Evolutionary conservation across 2,113 vertebrate genomes (phyloP).

Genomic region (Carlito syrichta): DNA sequence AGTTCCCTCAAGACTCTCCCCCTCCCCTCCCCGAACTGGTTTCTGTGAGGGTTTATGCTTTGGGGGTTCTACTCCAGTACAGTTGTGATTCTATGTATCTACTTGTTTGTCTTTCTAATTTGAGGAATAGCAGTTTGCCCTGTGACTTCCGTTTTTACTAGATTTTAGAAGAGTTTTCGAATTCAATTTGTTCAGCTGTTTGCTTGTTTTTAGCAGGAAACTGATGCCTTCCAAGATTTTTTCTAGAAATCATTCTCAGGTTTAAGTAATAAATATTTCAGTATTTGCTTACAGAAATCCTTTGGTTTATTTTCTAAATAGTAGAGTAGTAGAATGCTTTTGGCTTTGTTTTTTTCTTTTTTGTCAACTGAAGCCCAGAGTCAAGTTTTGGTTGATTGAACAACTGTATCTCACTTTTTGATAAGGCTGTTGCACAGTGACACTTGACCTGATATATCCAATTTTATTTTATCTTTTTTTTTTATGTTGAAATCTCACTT

Average conservation of each 20-base stretch:
- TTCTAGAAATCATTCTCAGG: not conserved
- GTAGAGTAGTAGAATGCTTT: not conserved
- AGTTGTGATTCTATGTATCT: not conserved
- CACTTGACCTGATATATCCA: not conserved
- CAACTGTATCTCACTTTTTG: not conserved
- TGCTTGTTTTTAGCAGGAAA: no score
- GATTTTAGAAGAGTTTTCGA: no score
- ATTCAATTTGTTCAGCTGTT: no score
- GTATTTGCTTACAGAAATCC: not conserved
- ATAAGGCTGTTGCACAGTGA: not conserved
- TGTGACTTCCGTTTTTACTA: no score
- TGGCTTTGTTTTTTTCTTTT: not conserved
- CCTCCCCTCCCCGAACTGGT: no score
- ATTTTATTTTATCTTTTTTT: not conserved
- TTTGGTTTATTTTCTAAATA: not conserved
- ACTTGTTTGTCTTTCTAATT: not conserved
- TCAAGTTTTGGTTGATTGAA: not conserved
- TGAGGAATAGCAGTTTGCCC: no score
- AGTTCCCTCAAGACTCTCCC: no score
- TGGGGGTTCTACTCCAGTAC: not conserved
- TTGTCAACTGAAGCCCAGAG: not conserved
- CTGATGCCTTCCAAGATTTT: no score
- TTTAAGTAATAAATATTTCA: not conserved
- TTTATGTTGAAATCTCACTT: no score
- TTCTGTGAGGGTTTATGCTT: not conserved